A percentile compares a stretch with the other conserved stretches of the same genome.
Conservation (phyloP, 2,888 invertebrate species). For the Azorinus chamasolen region DNA sequence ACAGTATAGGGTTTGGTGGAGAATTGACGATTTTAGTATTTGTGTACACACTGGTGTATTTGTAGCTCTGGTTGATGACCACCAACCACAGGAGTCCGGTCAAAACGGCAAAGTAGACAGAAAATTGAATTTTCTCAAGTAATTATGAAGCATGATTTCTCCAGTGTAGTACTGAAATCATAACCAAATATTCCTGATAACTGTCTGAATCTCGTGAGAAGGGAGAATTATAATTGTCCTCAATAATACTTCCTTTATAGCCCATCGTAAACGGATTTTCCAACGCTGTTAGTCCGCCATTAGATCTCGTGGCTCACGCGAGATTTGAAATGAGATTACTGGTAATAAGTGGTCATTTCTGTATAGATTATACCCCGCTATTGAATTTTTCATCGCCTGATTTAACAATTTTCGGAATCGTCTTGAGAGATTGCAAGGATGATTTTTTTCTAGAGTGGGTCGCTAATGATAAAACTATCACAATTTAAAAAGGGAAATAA, state of each 20-base stretch:
- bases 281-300: constrained; percentile 41
- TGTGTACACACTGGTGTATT: too few relatives aligned
- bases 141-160: neutral
- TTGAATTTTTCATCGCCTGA: constrained; percentile 55
- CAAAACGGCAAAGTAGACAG: too few relatives aligned
- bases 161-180: neutral
- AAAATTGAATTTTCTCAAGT: too few relatives aligned
- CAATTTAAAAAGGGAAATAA: constrained; percentile 20
- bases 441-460: constrained; percentile 14
- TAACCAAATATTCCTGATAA: constrained; percentile 55
- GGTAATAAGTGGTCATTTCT: constrained; percentile 62
- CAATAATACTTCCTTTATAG: constrained; percentile 48
- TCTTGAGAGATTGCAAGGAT: constrained; percentile 49
- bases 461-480: neutral
- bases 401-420: constrained; percentile 55
- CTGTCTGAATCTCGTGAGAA: constrained; percentile 50
- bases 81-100: too few relatives aligned
- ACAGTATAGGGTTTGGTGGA: too few relatives aligned
- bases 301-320: constrained; percentile 61
- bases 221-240: constrained; percentile 44
- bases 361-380: constrained; percentile 48
- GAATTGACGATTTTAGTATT: too few relatives aligned
- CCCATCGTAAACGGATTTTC: constrained; percentile 56
- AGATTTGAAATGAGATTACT: constrained; percentile 63
- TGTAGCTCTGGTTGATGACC: too few relatives aligned